These are phyloP conservation scores for Galeopterus variegatus DNA, from an alignment of 2,113 vertebrate genomes.

Conservation along the genomic window DNA sequence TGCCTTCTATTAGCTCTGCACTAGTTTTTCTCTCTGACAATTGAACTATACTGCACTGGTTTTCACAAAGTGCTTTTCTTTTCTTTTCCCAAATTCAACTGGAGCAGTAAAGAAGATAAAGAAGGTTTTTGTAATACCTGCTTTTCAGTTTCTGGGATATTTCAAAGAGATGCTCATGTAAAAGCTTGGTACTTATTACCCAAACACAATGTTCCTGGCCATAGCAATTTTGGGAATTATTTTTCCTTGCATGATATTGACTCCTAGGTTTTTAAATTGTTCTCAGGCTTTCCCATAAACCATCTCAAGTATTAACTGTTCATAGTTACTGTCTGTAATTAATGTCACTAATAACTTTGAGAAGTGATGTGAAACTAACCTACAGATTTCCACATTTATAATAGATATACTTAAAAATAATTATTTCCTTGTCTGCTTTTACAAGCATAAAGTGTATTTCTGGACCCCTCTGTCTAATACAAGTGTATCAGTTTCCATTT, in stretches of 20 bases:
- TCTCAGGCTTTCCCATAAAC: neutral
- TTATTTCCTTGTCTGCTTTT: neutral
- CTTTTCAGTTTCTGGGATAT: constrained; percentile 2
- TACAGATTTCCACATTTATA: neutral
- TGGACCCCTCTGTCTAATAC: neutral
- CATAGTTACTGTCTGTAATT: constrained; percentile 5
- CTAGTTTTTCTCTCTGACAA: neutral
- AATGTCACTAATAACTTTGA: constrained; percentile 2
- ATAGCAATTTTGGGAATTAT: neutral
- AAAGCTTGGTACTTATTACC: neutral
- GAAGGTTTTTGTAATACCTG: neutral
- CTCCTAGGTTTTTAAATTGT: neutral
- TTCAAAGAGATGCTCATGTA: neutral
- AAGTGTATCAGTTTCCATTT: neutral
- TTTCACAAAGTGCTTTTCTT: constrained; percentile 12
- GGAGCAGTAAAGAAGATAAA: neutral
- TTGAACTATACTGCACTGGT: neutral
- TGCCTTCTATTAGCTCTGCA: neutral
- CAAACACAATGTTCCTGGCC: neutral
- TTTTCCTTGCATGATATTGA: neutral
- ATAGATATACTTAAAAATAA: neutral
- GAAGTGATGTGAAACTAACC: neutral
- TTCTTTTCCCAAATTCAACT: constrained; percentile 30
- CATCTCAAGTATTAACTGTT: neutral
- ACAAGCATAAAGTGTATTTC: neutral